Evolutionary conservation across 2,797 vertebrate species (phyloP).

Genomic region (Scolopax rusticola): DNA sequence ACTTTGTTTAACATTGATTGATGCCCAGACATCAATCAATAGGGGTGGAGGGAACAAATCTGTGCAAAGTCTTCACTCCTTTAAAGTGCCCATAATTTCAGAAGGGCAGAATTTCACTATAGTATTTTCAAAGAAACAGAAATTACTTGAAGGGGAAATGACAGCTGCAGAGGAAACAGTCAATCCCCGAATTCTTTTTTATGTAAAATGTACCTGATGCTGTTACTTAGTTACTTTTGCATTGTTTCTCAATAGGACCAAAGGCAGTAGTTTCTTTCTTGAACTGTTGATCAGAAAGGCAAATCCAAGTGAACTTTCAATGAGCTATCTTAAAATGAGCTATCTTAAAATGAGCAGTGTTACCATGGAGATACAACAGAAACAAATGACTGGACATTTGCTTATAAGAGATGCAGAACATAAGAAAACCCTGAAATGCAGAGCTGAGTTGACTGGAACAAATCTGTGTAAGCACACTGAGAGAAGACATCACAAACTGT

Average conservation of each 20-base stretch:
- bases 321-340: neutral
- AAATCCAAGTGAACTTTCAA: neutral
- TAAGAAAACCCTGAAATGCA: neutral
- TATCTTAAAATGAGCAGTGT: neutral
- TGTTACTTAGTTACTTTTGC: neutral
- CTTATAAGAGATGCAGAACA: neutral
- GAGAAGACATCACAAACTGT: neutral
- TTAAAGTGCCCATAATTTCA: neutral
- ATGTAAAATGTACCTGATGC: neutral
- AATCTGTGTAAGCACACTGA: neutral
- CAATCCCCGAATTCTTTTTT: neutral
- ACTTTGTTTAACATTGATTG: no score
- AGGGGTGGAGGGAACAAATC: neutral
- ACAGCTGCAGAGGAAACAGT: neutral
- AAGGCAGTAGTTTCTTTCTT: neutral
- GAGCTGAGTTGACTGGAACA: neutral
- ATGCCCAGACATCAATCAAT: neutral
- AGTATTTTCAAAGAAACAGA: neutral
- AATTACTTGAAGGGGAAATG: neutral
- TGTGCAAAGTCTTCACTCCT: neutral
- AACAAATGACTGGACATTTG: neutral
- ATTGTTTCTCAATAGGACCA: neutral
- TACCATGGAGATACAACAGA: neutral
- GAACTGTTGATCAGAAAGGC: neutral
- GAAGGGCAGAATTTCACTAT: neutral